Base-by-base conservation (phyloP, 2,888 invertebrate species). In the Limnephilus marmoratus region DNA sequence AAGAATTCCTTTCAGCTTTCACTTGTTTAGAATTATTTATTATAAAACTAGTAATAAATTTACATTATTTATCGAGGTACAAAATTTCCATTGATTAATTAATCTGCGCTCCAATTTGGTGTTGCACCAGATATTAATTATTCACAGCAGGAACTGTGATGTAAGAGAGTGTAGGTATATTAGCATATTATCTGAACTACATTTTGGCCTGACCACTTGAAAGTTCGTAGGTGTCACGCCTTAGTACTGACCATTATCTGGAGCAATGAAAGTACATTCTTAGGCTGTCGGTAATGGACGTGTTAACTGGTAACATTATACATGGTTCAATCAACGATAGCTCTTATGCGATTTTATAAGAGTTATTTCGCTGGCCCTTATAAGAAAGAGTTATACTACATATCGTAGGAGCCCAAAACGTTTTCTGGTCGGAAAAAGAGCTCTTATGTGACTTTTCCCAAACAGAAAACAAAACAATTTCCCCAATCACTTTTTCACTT, bases 221-320 rank as follows among this genome's bases (percentile, higher is more conserved):
- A 88, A 88, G 88, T 88, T 68, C 68, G 53, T 53, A 88, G 37
- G 68, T 88, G 88, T 88, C 88, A 80, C 68, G 80, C 88, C 88
- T 80, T 80, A 88, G 88, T 88, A 68, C 88, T 24, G 53, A 4
- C 53, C 7, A 88, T 88, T 80, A 88, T 49, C 88, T 88, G 88
- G 88, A 88, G 88, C 88, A 88, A 88, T 24, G 88, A 88, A 88
- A 88, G 88, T 80, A 88, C 53, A 88, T 88, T 88, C 88, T 88
- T 37, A 11, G 80, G 88, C 88, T 4, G 41, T 80, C 24, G 37
- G 85, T 41, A 41, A 41, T 85, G 49, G 85, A 85, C 85, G 85
- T 85, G 13, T 4, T 24, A 41, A 18, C 53, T 68, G 53, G 24
- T 68, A 18, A 24, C 53, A 68, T 68, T 68, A 68, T 68, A 68